A percentile compares a stretch with the other conserved stretches of the same genome.
These are phyloP conservation scores for Peromyscus leucopus DNA, from an alignment of 2,113 vertebrate genomes.

Conservation along the genomic window DNA sequence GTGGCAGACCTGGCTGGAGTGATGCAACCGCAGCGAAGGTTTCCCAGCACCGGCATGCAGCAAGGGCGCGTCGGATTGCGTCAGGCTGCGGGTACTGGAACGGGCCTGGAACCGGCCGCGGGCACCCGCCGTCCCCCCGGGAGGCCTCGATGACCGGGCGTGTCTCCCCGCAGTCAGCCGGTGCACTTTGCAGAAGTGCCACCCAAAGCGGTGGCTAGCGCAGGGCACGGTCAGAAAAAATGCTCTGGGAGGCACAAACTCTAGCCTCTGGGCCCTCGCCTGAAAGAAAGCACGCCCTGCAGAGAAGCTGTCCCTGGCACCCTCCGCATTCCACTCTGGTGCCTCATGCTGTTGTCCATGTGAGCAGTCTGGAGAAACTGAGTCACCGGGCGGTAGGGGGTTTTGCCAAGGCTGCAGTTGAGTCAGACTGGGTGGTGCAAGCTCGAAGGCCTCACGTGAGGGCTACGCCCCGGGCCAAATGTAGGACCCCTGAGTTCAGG, in stretches of 20 bases:
- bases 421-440: slow-evolving; percentile 15
- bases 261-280: neutral
- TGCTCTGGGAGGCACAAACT: neutral
- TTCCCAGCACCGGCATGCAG: slow-evolving; percentile 80
- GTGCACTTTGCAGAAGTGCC: neutral
- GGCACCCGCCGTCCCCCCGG: neutral
- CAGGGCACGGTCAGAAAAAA: too few species aligned
- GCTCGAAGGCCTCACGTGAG: slow-evolving; percentile 58
- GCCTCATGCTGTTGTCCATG: slow-evolving; percentile 53
- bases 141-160: too few species aligned
- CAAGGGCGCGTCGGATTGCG: slow-evolving; percentile 85
- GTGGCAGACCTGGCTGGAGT: slow-evolving; percentile 67
- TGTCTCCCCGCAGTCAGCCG: neutral
- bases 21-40: slow-evolving; percentile 86
- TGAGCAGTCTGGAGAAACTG: slow-evolving; percentile 80
- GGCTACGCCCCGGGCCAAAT: neutral
- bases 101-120: neutral
- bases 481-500: neutral
- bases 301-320: neutral
- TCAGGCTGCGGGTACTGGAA: slow-evolving; percentile 80
- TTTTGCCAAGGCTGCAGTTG: slow-evolving; percentile 49
- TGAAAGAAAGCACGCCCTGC: neutral
- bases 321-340: slow-evolving; percentile 65
- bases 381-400: slow-evolving; percentile 61
- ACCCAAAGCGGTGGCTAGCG: neutral